phyloP scores from a whole-genome alignment of 2,113 vertebrate species.

The Paralichthys olivaceus region DNA sequence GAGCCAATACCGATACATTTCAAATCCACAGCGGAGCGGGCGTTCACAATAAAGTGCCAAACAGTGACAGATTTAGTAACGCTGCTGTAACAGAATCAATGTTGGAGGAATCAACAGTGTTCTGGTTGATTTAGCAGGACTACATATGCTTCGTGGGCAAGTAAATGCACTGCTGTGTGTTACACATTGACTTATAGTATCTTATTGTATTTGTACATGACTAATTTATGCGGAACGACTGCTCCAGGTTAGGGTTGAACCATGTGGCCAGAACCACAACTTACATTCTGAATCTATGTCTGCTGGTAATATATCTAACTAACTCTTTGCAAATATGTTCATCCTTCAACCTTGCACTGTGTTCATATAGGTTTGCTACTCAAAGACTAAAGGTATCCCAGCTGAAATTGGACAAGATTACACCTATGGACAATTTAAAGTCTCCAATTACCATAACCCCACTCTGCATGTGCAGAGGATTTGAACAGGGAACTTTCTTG shows the following conservation, averaged over 20 bases:
- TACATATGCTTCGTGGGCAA: not conserved
- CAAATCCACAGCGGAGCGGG: conserved; percentile 46
- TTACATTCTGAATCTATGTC: too few species aligned
- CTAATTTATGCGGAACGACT: not conserved
- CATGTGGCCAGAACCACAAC: not conserved
- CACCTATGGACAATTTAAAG: too few species aligned
- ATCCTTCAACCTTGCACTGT: too few species aligned
- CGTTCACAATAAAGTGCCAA: conserved; percentile 27
- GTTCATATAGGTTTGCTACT: too few species aligned
- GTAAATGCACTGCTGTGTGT: not conserved
- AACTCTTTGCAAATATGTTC: too few species aligned
- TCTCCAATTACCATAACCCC: too few species aligned
- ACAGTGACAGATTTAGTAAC: conserved; percentile 25
- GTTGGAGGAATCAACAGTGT: conserved; percentile 14
- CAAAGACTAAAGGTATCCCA: too few species aligned
- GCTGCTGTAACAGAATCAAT: conserved; percentile 3
- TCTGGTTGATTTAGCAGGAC: conserved; percentile 12
- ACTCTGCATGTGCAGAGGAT: too few species aligned
- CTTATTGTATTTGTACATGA: not conserved
- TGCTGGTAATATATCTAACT: too few species aligned
- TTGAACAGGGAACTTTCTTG: too few species aligned
- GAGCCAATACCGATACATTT: conserved; percentile 50
- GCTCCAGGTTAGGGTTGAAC: not conserved
- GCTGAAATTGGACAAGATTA: too few species aligned
- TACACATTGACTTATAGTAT: too few species aligned